Percentiles rank a stretch among this genome's conserved stretches.
phyloP scores from a whole-genome alignment of 2,888 invertebrate genomes.

The Xestia c-nigrum region DNA sequence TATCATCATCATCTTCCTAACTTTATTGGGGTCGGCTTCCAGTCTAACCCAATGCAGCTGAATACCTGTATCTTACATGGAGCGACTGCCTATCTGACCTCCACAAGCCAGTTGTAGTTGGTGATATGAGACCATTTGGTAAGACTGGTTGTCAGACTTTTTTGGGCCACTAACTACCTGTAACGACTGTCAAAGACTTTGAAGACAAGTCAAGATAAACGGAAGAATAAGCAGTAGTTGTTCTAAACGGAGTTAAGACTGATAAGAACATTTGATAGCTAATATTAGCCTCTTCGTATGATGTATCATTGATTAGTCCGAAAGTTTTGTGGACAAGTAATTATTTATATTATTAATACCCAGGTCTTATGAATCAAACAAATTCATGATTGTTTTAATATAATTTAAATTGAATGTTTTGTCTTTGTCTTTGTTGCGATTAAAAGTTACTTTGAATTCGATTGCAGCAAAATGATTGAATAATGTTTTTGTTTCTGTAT shows the following conservation, averaged over 20 bases:
- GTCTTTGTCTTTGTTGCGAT: slow-evolving; percentile 5
- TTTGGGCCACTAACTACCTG: too few relatives aligned
- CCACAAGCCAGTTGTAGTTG: too few relatives aligned
- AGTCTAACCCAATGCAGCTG: too few relatives aligned
- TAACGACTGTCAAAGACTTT: too few relatives aligned
- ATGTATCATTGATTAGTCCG: slow-evolving; percentile 39
- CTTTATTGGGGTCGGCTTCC: too few relatives aligned
- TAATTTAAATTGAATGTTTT: slow-evolving; percentile 11
- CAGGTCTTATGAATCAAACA: slow-evolving; percentile 38
- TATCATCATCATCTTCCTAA: too few relatives aligned
- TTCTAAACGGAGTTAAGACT: not conserved
- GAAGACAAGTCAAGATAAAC: not conserved
- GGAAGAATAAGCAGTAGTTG: not conserved
- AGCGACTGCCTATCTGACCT: too few relatives aligned
- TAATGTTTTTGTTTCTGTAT: slow-evolving; percentile 28
- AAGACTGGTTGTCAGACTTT: too few relatives aligned
- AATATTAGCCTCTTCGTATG: slow-evolving; percentile 19
- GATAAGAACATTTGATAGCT: slow-evolving; percentile 12
- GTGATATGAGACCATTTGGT: too few relatives aligned
- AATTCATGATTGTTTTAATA: slow-evolving; percentile 40
- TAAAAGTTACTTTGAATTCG: slow-evolving; percentile 23
- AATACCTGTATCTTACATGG: too few relatives aligned
- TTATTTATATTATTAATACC: slow-evolving; percentile 31
- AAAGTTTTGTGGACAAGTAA: slow-evolving; percentile 43
- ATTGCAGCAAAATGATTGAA: slow-evolving; percentile 13